Evolutionary conservation across 2,888 invertebrate species (phyloP), one percentile per base, ranked within the genome.

Genomic region (Xylophagus ater): DNA sequence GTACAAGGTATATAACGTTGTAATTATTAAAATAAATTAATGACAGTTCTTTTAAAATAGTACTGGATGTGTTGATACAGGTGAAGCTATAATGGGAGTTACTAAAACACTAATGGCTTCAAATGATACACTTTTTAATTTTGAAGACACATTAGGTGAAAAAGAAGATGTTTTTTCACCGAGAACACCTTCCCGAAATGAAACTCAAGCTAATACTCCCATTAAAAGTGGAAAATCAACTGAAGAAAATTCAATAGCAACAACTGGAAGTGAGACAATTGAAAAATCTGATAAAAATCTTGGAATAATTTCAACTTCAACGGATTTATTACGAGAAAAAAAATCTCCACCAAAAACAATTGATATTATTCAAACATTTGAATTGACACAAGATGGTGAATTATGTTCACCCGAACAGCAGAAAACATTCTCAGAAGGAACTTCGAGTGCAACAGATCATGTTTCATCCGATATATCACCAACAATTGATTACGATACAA

Each of bases 1-100:
- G 50, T 28, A 51, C 51, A 37, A 51, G 49, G 49, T 49, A 42
- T n/a, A n/a, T n/a, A n/a, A n/a, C n/a, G n/a, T n/a, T n/a, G n/a
- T n/a, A n/a, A n/a, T 26, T 26, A 26, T 12, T 13, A 35, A 26
- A 26, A 25, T 19, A 12, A 15, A 17, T 24, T 19, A 15, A 23
- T 24, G n/a, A 26, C 17, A 12, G 14, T 25, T 14, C 29, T 30
- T 30, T 15, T 31, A n/a, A 23, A 25, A 15, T 31, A 50, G 51
- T 37, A 50, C 49, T n/a, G 51, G 50, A 5, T 47, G 46, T 23
- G 42, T 50, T 18, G 51, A 50, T 37, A 49, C 50, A 5, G 49
- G 47, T 8, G 51, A 48, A 36, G 50, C 47, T 30, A 47, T 47
- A 15, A 47, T 51, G 47, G 50, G 50, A 15, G 49, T 51, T 4